Conservation (phyloP, 2,888 invertebrate species). For the Pardosa pseudoannulata region DNA sequence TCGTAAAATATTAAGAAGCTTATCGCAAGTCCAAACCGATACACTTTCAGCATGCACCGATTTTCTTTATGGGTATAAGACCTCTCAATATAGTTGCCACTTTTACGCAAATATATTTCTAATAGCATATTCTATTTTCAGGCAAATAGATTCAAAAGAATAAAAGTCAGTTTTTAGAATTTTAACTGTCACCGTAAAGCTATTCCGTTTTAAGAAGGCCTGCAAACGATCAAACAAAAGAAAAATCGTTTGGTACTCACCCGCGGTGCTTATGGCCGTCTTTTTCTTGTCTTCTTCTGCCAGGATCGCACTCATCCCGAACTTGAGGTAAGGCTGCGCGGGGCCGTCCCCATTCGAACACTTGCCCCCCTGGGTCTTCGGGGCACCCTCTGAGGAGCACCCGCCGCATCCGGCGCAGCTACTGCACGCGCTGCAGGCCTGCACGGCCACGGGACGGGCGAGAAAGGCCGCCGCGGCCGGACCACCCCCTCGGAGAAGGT, state of each 20-base stretch:
- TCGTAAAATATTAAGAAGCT: too few relatives aligned
- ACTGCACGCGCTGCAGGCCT: constrained; percentile 50
- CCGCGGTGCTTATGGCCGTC: constrained; percentile 33
- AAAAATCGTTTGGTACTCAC: constrained; percentile 26
- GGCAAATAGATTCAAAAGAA: too few relatives aligned
- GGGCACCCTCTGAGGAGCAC: constrained; percentile 19
- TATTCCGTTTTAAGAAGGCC: too few relatives aligned
- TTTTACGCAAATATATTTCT: too few relatives aligned
- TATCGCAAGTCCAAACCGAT: too few relatives aligned
- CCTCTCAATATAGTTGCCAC: too few relatives aligned
- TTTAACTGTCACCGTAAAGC: too few relatives aligned
- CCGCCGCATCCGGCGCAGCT: constrained; percentile 45
- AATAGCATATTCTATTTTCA: too few relatives aligned
- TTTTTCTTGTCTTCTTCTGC: constrained; percentile 71
- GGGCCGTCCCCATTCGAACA: constrained; percentile 50
- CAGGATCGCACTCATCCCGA: constrained; percentile 94
- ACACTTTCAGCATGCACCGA: too few relatives aligned
- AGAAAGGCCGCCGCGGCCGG: constrained; percentile 51
- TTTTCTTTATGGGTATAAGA: too few relatives aligned
- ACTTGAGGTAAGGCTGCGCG: constrained; percentile 80
- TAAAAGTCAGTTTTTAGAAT: too few relatives aligned
- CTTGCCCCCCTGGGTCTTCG: constrained; percentile 12
- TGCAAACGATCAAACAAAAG: too few relatives aligned
- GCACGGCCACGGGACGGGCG: constrained; percentile 70
- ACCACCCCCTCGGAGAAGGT: constrained; percentile 71